phyloP scores from a whole-genome alignment of 2,113 vertebrate species.

The Rhinichthys klamathensis region DNA sequence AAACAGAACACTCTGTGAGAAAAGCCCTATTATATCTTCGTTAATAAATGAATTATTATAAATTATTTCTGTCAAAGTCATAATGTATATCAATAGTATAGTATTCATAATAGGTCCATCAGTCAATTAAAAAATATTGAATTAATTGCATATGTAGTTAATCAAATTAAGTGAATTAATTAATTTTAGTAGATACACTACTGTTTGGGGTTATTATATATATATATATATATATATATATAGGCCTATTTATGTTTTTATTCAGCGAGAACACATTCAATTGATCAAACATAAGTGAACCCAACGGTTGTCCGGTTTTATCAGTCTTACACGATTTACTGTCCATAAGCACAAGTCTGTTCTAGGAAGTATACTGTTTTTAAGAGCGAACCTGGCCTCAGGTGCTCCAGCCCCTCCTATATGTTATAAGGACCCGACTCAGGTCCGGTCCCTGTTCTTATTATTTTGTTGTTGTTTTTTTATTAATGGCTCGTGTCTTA shows the following conservation, averaged over 20 bases:
- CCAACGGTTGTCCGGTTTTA: too few relatives aligned
- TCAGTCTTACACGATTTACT: too few relatives aligned
- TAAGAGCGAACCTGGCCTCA: too few relatives aligned
- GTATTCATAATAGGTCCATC: background rate
- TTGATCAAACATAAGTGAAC: background rate
- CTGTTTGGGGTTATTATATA: background rate
- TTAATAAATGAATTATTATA: background rate
- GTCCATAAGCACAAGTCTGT: too few relatives aligned
- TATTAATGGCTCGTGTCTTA: too few relatives aligned
- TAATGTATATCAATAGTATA: background rate
- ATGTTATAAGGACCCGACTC: too few relatives aligned
- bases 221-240: too few relatives aligned
- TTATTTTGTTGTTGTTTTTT: too few relatives aligned
- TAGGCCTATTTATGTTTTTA: background rate
- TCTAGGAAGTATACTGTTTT: too few relatives aligned
- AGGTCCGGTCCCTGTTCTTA: too few relatives aligned
- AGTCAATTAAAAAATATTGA: background rate
- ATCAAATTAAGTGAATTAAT: background rate
- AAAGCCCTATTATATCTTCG: background rate
- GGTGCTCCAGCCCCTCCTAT: too few relatives aligned
- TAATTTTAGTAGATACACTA: background rate
- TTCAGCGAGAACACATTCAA: background rate
- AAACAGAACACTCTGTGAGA: background rate
- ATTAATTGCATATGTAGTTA: background rate
- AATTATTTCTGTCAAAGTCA: background rate